These are phyloP conservation scores for Heterodera filipjevi DNA, from an alignment of 2,888 invertebrate genomes.

Conservation along the genomic window DNA sequence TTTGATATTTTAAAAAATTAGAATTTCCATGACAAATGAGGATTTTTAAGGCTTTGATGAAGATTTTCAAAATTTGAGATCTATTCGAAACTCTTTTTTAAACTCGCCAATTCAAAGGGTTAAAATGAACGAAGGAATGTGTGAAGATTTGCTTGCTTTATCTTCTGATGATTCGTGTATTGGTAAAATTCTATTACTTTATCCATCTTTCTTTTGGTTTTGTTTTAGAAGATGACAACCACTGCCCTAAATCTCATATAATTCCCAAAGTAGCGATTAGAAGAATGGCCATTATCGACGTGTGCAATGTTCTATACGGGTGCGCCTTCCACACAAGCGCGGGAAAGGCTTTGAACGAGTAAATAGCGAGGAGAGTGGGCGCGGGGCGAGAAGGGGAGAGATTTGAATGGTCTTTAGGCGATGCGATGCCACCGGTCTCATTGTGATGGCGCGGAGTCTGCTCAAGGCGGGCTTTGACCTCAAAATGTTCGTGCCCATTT, in stretches of 20 bases:
- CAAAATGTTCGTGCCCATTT: conserved; percentile 35
- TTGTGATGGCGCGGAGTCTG: conserved; percentile 28
- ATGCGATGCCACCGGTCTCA: conserved; percentile 35
- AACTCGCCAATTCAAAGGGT: no score
- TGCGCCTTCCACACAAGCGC: conserved; percentile 23
- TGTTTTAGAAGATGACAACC: neutral
- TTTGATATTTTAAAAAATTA: no score
- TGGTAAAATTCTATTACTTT: conserved; percentile 5
- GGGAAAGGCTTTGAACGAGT: conserved; percentile 20
- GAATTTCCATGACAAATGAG: no score
- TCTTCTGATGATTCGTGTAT: conserved; percentile 28
- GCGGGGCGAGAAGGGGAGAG: neutral
- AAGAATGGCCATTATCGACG: conserved; percentile 34
- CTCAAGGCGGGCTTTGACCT: conserved; percentile 35
- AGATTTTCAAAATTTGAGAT: no score
- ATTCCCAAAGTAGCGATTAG: conserved; percentile 26
- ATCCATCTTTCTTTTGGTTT: neutral
- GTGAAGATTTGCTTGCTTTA: conserved; percentile 15
- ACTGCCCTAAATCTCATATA: neutral
- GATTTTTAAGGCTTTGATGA: no score
- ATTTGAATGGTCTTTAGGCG: conserved; percentile 18
- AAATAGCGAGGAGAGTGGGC: neutral
- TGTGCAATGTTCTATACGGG: conserved; percentile 30
- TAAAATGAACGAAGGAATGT: neutral
- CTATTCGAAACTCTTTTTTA: no score